Base-by-base conservation (phyloP, 1,140 invertebrate genomes). In the Drosophila subobscura region DNA sequence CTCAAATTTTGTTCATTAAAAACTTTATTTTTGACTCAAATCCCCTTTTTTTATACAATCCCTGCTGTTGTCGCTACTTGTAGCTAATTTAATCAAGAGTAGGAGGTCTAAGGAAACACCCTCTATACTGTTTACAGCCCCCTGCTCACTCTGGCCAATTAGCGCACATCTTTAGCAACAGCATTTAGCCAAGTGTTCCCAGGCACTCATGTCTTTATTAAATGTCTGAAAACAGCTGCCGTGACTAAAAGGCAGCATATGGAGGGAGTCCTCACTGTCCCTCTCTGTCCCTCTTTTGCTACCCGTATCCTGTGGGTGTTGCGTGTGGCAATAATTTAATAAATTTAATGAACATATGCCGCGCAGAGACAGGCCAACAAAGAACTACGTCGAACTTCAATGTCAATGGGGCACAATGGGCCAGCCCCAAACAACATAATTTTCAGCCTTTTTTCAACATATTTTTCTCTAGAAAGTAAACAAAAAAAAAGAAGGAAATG, bases 331-430 rank as follows among this genome's bases (percentile, higher is more conserved):
- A 78, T 88, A 86, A 86, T 81, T 88, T 86, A 86, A 86, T 86
- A 81, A 81, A 88, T 86, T 88, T 88, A 86, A 86, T 86, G 81
- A 86, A 86, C 83, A 86, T 88, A 86, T 86, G 81, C 73, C 66
- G 65, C 61, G 0, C 55, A 59, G 44, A 59, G 50, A 64, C 55
- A 63, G 10, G 42, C 40, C 44, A 59, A 29, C 16, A 41, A 47
- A 27, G 27, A 67, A 67, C 46, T 6, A 67, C 63, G 55, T 54
- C 63, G 54, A 25, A 57, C 59, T 20, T 44, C 27, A 51, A 67
- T 67, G 64, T 53, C 64, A 65, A 65, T 67, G 44, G 61, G 22
- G 16, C 29, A 33, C 20, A 29, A 12, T 2, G 27, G 12, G 5
- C 47, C 23, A 10, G 12, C 23, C 27, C 49, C 23, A 14, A 27